Percentiles rank a stretch among this genome's conserved stretches.
These are phyloP conservation scores for Brachionus sp. DNA, from an alignment of 1,140 invertebrate genomes.

Conservation along the genomic window DNA sequence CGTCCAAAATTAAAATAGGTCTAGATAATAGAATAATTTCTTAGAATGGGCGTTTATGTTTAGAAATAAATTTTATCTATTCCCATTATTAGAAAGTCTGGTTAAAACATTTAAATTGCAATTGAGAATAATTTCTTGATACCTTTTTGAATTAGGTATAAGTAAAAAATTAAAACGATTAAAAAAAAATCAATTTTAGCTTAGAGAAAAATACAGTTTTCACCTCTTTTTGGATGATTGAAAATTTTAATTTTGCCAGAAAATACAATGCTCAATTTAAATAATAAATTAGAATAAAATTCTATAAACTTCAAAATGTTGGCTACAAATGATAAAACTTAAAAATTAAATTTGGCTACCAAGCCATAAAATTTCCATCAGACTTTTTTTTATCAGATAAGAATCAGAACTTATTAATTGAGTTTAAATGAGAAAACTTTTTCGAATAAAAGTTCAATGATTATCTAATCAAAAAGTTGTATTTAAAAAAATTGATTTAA, in stretches of 20 bases:
- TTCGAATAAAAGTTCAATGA: not conserved
- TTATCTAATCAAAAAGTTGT: not conserved
- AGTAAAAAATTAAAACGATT: not conserved
- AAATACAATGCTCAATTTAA: too few relatives aligned
- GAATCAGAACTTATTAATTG: too few relatives aligned
- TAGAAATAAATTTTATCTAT: not conserved
- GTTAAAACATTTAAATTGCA: not conserved
- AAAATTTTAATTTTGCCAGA: too few relatives aligned
- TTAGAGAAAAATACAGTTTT: too few relatives aligned
- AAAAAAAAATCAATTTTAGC: too few relatives aligned
- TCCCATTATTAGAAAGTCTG: not conserved
- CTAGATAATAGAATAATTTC: not conserved
- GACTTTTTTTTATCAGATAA: too few relatives aligned
- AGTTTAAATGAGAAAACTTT: not conserved
- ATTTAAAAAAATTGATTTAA: not conserved
- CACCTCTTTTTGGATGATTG: too few relatives aligned
- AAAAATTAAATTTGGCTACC: too few relatives aligned
- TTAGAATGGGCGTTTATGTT: not conserved
- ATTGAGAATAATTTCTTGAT: not conserved
- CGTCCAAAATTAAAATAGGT: not conserved
- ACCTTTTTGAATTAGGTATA: not conserved
- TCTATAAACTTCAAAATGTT: too few relatives aligned
- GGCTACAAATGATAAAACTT: too few relatives aligned
- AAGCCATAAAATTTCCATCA: too few relatives aligned
- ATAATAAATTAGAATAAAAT: too few relatives aligned